Base-by-base conservation (phyloP, 2,888 invertebrate species). In the Hyppa rectilinea region DNA sequence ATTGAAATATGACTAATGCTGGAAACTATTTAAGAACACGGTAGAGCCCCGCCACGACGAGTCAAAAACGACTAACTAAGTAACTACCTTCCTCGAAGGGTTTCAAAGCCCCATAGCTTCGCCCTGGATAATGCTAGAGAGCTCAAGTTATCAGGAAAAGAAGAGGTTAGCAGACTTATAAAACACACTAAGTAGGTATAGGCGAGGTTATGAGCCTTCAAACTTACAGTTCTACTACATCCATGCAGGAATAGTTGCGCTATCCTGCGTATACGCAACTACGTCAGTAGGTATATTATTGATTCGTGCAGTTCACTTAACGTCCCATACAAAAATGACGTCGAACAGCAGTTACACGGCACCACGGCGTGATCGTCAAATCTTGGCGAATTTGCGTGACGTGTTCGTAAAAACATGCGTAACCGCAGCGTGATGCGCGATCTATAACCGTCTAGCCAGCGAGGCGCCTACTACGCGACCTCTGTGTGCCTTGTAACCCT, bases 361-460 rank as follows among this genome's bases (percentile, higher is more conserved):
- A 20, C 17, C 29, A 12, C 14, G 12, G 49, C 71, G 29, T 74
- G 74, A 65, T 79, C 23, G 4, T 43, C 14, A 34, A 29, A 63
- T 29, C 34, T 63, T 55, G 50, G 65, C 62, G 53, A 53, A 55
- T 23, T 26, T 26, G 10, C 6, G 47, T 71, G 63, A 67, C 71
- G 63, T 45, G 9, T 43, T n/a, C 23, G 29, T 23, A 14, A 43
- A 52, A 62, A 80, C 56, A 65, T 72, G 64, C 80, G 78, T 56
- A 40, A 53, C 60, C 69, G 60, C 68, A 68, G 55, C 64, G 53
- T 62, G 66, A 36, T 61, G 66, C 31, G 55, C 63, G 56, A 53
- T 81, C 74, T 70, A 78, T 71, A 52, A 64, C 72, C 56, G 80
- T 68, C 77, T 40, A 79, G 78, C 77, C 78, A 40, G 80, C 77